These are phyloP conservation scores for Habropoda laboriosa DNA, from an alignment of 1,140 invertebrate genomes.

Conservation along the genomic window DNA sequence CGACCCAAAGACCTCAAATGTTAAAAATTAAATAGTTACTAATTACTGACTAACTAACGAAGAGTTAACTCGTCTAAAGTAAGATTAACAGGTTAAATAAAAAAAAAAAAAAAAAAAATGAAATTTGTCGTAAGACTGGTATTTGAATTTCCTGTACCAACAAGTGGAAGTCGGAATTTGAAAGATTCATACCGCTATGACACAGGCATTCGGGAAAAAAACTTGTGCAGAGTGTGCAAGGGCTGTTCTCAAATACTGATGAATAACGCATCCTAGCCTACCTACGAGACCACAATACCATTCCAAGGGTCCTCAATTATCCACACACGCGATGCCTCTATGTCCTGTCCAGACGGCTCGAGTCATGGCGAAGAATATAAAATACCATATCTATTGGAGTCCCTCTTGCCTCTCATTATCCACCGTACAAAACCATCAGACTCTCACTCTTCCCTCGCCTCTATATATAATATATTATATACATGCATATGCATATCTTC, in stretches of 20 bases:
- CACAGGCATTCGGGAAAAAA: constrained; percentile 22
- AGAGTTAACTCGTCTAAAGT: too few species aligned
- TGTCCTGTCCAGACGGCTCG: constrained; percentile 30
- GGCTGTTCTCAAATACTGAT: constrained; percentile 49
- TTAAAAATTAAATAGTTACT: too few species aligned
- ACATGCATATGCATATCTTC: constrained; percentile 14
- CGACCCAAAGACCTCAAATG: too few species aligned
- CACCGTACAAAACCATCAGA: neutral
- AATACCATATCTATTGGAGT: constrained; percentile 54
- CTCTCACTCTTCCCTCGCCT: neutral
- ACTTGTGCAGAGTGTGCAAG: constrained; percentile 16
- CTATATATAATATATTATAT: too few species aligned
- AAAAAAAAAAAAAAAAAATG: neutral
- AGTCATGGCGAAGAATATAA: constrained; percentile 55
- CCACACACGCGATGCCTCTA: neutral
- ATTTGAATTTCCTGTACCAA: constrained; percentile 21
- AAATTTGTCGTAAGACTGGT: neutral
- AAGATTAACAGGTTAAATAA: too few species aligned
- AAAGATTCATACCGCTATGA: constrained; percentile 22
- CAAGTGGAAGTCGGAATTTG: constrained; percentile 24
- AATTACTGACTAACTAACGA: too few species aligned
- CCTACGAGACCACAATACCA: constrained; percentile 60
- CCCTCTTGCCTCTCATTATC: constrained; percentile 3
- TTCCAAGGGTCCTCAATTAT: constrained; percentile 54
- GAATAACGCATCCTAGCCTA: constrained; percentile 63